These are phyloP conservation scores for Ostrea denselamellosa DNA, from an alignment of 1,140 invertebrate species.

Conservation along the genomic window DNA sequence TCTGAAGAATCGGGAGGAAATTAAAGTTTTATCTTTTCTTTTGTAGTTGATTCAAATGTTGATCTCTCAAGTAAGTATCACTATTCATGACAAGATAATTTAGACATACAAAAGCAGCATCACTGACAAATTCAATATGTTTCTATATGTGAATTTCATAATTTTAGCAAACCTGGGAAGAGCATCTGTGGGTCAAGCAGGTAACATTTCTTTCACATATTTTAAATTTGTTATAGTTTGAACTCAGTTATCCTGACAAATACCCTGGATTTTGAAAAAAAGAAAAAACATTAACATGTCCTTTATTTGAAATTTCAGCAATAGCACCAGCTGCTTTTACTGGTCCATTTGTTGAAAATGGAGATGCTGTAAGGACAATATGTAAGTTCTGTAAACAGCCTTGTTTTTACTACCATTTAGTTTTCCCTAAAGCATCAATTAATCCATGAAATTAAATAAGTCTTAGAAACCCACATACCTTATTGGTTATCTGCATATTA, in stretches of 20 bases:
- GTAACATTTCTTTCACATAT: background rate
- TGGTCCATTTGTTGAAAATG: background rate
- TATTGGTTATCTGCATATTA: no score
- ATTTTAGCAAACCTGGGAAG: background rate
- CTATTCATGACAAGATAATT: background rate
- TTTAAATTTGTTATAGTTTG: no score
- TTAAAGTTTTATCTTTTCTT: background rate
- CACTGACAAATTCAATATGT: no score
- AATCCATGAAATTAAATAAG: no score
- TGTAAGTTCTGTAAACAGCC: background rate
- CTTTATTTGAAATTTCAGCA: background rate
- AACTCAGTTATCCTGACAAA: no score
- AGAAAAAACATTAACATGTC: background rate
- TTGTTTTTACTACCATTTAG: no score
- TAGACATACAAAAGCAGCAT: no score
- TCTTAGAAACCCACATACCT: no score
- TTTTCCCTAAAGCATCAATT: no score
- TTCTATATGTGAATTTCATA: no score
- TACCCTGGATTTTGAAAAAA: background rate
- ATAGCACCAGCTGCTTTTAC: slow-evolving; percentile 21
- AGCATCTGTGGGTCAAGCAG: background rate
- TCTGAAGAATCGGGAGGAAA: no score
- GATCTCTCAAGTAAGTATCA: slow-evolving; percentile 9
- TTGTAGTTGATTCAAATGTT: slow-evolving; percentile 12
- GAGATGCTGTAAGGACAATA: background rate